Evolutionary conservation across 2,113 vertebrate species (phyloP).

Genomic region (Raja brachyura): DNA sequence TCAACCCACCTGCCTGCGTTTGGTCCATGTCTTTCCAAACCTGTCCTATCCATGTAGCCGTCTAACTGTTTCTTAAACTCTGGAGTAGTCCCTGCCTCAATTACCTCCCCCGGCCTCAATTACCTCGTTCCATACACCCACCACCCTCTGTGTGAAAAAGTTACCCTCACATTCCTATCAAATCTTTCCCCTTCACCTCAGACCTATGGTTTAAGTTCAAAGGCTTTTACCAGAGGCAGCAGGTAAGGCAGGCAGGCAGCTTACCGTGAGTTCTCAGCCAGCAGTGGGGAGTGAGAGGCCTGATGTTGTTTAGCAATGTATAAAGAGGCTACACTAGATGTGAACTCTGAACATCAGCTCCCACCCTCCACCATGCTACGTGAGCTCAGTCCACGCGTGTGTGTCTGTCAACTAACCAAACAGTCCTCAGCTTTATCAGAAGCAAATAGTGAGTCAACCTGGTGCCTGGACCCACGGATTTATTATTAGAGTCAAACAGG

Average conservation of each 20-base stretch:
- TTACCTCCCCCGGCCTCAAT: too few species aligned
- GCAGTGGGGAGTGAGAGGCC: not conserved
- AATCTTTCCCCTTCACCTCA: too few species aligned
- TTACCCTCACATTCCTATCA: too few species aligned
- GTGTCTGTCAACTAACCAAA: slow-evolving; percentile 6
- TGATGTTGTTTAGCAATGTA: too few species aligned
- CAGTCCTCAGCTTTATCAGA: not conserved
- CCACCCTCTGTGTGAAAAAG: too few species aligned
- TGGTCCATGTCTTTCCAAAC: too few species aligned
- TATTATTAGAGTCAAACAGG: not conserved
- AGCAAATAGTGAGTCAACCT: not conserved
- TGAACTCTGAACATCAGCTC: not conserved
- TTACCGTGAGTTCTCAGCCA: not conserved
- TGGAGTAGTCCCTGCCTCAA: too few species aligned
- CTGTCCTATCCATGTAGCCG: too few species aligned
- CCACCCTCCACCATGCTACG: not conserved
- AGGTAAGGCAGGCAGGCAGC: not conserved
- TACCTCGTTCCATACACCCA: too few species aligned
- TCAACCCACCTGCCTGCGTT: too few species aligned
- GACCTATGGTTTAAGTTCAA: too few species aligned
- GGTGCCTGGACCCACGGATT: not conserved
- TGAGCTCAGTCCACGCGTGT: not conserved
- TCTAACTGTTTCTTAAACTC: too few species aligned
- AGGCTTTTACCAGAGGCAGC: not conserved
- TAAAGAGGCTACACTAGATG: not conserved